Evolutionary conservation across 2,888 invertebrate species (phyloP), one percentile per base, ranked within the genome.

Genomic region (Phengaris alcon): DNA sequence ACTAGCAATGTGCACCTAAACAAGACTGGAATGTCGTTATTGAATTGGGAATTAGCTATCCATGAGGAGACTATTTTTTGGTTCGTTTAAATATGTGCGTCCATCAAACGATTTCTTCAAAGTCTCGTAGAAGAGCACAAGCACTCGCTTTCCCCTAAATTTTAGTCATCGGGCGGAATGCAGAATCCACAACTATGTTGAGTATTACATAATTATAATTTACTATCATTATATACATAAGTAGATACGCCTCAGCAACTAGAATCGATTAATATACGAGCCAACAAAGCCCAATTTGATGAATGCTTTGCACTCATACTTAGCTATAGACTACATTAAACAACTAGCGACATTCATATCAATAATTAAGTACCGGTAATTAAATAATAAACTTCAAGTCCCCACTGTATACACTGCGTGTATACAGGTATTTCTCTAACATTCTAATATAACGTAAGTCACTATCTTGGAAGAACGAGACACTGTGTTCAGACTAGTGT

Each of bases 151-250:
- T 89, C 84, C 91, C 91, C 88, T 88, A 88, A 89, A 87, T 90
- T 93, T 92, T 91, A 92, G 93, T 93, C 93, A 89, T 92, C 92
- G 93, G 93, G 93, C 93, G 93, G 93, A 93, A 93, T 93, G 94
- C 94, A 92, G 91, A 93, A 93, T 93, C 93, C 93, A 93, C 93
- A 93, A 93, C 93, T 92, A 93, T 90, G 92, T 92, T 92, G 92
- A 93, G 91, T 93, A 91, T 92, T 91, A 88, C 90, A 88, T 88
- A 86, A 90, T 87, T 81, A 52, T 10, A 84, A 79, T 78, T 80
- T 77, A 80, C 80, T 77, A 82, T 90, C 91, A 90, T 92, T 92
- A 93, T 91, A 92, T 92, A 93, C 90, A 92, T 90, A 92, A 89
- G 89, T 91, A 91, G 87, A 90, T 87, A 89, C 84, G 86, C 85